Conservation (phyloP, 2,113 vertebrate species). For the Castor canadensis region DNA sequence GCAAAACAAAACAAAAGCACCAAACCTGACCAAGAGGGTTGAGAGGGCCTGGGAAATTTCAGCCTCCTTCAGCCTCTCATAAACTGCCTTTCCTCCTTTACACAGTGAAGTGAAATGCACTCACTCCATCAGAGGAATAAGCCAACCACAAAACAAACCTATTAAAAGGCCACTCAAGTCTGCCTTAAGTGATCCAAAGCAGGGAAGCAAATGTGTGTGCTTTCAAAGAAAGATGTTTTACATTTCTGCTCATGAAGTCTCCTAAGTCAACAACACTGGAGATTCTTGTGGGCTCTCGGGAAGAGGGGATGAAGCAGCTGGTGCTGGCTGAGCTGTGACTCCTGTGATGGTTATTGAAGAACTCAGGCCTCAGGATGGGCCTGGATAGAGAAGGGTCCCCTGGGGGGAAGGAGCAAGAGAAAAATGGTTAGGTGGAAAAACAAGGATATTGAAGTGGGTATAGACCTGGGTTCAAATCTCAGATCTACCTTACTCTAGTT, state of each 20-base stretch:
- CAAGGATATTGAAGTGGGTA: neutral
- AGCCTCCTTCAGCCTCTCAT: neutral
- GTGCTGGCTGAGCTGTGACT: neutral
- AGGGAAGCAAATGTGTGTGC: neutral
- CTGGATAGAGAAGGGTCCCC: neutral
- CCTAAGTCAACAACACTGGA: neutral
- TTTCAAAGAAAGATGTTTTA: constrained; percentile 2
- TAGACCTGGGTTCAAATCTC: neutral
- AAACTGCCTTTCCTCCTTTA: neutral
- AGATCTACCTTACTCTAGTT: neutral
- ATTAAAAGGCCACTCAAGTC: constrained; percentile 32
- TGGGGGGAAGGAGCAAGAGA: neutral
- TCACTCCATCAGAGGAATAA: constrained; percentile 5
- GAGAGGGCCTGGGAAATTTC: neutral
- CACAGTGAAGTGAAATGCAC: constrained; percentile 53
- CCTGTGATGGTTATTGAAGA: no score
- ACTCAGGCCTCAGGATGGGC: no score
- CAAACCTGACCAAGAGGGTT: neutral
- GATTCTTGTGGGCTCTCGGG: neutral
- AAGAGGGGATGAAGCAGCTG: neutral
- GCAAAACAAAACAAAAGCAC: constrained; percentile 34
- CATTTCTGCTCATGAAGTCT: neutral
- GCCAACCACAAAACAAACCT: constrained; percentile 65
- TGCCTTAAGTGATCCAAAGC: constrained; percentile 47
- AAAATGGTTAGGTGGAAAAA: neutral